These are phyloP conservation scores for Athripsodes cinereus DNA, from an alignment of 2,888 invertebrate species.

Conservation along the genomic window DNA sequence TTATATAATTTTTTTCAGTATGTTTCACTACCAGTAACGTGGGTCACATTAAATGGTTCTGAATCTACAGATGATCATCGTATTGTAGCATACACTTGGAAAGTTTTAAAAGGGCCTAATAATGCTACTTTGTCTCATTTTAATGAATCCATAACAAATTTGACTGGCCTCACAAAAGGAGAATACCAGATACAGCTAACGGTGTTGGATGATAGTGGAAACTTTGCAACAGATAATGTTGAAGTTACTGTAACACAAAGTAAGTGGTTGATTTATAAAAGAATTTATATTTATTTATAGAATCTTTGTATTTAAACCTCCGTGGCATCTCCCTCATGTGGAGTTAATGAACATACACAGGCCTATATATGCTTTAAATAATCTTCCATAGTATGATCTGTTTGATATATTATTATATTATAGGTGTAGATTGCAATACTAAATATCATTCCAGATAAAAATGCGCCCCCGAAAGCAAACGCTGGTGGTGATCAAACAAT, in stretches of 20 bases:
- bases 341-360: too few species aligned
- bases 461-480: constrained; percentile 82
- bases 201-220: constrained; percentile 80
- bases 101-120: constrained; percentile 65
- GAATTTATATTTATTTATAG: too few species aligned
- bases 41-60: constrained; percentile 73
- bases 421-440: too few species aligned
- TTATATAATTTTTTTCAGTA: constrained; percentile 44
- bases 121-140: constrained; percentile 49
- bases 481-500: constrained; percentile 82
- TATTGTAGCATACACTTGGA: constrained; percentile 80
- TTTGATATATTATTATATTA: too few species aligned
- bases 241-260: constrained; percentile 79
- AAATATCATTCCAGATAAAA: constrained; percentile 80
- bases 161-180: constrained; percentile 76
- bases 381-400: too few species aligned
- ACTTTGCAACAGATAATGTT: constrained; percentile 67
- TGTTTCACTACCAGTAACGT: constrained; percentile 78
- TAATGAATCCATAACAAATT: constrained; percentile 67
- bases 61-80: constrained; percentile 78
- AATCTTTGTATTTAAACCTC: too few species aligned
- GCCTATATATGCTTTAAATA: too few species aligned
- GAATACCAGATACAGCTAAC: constrained; percentile 74
- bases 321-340: too few species aligned
- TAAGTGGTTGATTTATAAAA: too few species aligned